Percentiles rank a stretch among this genome's conserved stretches.
phyloP scores from a whole-genome alignment of 2,888 invertebrate species.

The Eulithis prunata region DNA sequence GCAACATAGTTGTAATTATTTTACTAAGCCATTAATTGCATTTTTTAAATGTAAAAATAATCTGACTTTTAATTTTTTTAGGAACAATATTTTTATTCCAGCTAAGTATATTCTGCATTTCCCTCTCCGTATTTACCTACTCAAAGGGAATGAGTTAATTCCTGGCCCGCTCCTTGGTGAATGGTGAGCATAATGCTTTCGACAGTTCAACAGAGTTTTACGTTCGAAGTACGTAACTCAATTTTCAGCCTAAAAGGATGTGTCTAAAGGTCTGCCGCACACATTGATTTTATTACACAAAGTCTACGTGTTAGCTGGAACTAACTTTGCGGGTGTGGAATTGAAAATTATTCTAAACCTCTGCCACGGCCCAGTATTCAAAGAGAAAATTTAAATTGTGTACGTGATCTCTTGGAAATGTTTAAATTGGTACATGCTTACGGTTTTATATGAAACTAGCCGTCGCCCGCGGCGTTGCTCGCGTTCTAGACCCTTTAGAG shows the following conservation, averaged over 20 bases:
- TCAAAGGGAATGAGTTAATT: neutral
- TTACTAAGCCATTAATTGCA: too few species aligned
- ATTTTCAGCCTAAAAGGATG: constrained; percentile 43
- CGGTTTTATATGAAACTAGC: too few species aligned
- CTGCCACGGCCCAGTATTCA: constrained; percentile 23
- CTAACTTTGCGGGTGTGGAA: constrained; percentile 25
- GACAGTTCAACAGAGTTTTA: constrained; percentile 12
- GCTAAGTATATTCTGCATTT: neutral
- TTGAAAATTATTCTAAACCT: constrained; percentile 41
- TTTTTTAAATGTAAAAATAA: too few species aligned
- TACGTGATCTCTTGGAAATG: constrained; percentile 39
- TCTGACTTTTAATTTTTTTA: too few species aligned
- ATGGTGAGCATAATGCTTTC: constrained; percentile 2
- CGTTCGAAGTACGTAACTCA: constrained; percentile 39
- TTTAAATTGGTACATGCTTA: constrained; percentile 1
- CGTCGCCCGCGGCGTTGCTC: too few species aligned
- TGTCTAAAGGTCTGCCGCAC: constrained; percentile 13
- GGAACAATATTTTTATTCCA: too few species aligned
- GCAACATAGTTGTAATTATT: too few species aligned
- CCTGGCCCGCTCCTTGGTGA: neutral
- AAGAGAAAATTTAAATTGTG: constrained; percentile 38
- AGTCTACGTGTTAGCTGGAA: constrained; percentile 16
- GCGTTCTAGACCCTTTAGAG: too few species aligned
- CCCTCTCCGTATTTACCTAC: neutral
- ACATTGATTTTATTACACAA: constrained; percentile 44